Percentiles rank a stretch among this genome's conserved stretches.
These are phyloP conservation scores for Drosophila ficusphila DNA, from an alignment of 1,140 invertebrate genomes.

Conservation along the genomic window DNA sequence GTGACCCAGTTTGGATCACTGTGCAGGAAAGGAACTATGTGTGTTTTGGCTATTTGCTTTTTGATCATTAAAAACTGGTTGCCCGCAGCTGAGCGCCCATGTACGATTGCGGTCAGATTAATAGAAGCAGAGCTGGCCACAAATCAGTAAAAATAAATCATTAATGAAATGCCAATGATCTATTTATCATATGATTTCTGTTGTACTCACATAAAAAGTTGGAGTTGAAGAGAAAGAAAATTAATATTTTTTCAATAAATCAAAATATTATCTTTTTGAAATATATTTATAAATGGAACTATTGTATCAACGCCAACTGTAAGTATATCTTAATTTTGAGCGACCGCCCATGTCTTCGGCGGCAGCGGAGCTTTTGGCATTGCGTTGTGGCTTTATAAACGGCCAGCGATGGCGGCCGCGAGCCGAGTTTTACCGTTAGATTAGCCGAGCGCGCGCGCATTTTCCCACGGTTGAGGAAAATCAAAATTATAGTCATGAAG, in stretches of 20 bases:
- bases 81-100: slow-evolving; percentile 29
- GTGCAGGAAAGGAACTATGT: slow-evolving; percentile 64
- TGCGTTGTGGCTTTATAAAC: slow-evolving; percentile 67
- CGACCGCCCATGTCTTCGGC: slow-evolving; percentile 26
- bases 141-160: slow-evolving; percentile 26
- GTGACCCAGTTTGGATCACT: slow-evolving; percentile 71
- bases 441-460: slow-evolving; percentile 56
- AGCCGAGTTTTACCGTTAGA: slow-evolving; percentile 64
- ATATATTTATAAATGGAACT: background rate
- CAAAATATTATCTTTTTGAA: background rate
- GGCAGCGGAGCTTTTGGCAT: slow-evolving; percentile 43
- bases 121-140: background rate
- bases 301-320: background rate
- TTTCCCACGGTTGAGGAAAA: slow-evolving; percentile 38
- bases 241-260: background rate
- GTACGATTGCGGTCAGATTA: slow-evolving; percentile 13
- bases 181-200: slow-evolving; percentile 1
- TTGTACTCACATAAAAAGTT: background rate
- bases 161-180: background rate
- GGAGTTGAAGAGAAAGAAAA: too few species aligned
- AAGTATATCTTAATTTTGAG: background rate
- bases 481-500: slow-evolving; percentile 22
- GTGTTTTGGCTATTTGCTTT: slow-evolving; percentile 60
- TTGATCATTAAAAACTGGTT: slow-evolving; percentile 82
- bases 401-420: slow-evolving; percentile 51